Conservation (phyloP, 2,888 invertebrate species). For the Lasius platythorax region DNA sequence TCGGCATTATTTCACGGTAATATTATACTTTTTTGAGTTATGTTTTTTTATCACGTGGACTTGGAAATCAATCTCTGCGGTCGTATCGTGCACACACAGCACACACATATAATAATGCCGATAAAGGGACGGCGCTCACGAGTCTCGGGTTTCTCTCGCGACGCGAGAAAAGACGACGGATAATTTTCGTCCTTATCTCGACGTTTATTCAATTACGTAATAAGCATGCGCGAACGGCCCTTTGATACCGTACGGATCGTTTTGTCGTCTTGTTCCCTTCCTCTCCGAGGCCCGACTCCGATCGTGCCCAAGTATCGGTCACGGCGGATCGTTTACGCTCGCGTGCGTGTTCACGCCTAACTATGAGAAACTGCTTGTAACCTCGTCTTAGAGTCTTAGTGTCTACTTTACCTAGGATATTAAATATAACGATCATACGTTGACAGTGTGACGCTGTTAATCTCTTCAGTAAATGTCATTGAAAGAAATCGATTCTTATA, state of each 20-base stretch:
- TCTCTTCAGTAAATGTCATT: not conserved
- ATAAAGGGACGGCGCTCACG: conserved; percentile 25
- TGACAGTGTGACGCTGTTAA: not conserved
- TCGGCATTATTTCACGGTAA: not conserved
- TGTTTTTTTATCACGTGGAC: not conserved
- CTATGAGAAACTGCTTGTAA: conserved; percentile 35
- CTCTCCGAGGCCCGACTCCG: not conserved
- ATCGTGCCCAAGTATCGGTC: conserved; percentile 43
- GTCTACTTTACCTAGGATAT: conserved; percentile 18
- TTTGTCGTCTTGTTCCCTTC: conserved; percentile 36
- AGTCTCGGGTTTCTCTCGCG: conserved; percentile 35
- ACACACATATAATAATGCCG: not conserved
- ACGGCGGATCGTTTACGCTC: conserved; percentile 29
- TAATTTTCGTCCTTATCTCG: conserved; percentile 42
- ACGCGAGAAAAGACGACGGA: conserved; percentile 19
- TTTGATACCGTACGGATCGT: conserved; percentile 27
- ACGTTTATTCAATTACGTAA: conserved; percentile 44
- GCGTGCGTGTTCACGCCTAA: conserved; percentile 35
- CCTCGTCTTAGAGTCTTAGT: not conserved
- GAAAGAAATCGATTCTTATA: not conserved
- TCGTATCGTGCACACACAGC: not conserved
- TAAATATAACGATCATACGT: conserved; percentile 17
- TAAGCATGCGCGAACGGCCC: conserved; percentile 10
- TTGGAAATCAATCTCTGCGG: not conserved
- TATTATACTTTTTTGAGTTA: not conserved